phyloP scores from a whole-genome alignment of 2,888 invertebrate genomes.

The Drosophila mulleri region DNA sequence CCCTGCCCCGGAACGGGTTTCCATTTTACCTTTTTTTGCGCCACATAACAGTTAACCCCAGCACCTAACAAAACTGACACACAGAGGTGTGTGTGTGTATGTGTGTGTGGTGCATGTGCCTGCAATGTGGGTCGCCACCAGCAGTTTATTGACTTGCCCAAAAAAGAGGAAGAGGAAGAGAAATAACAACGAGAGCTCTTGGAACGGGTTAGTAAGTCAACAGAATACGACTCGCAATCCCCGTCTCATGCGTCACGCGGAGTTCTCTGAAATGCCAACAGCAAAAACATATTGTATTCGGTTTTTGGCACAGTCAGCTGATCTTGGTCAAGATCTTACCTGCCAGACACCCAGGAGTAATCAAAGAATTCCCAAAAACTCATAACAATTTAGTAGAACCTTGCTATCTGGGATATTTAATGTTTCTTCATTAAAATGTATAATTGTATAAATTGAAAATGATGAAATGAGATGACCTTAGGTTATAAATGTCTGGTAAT shows the following conservation, averaged over 20 bases:
- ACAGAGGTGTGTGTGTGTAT: slow-evolving; percentile 17
- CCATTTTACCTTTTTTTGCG: slow-evolving; percentile 37
- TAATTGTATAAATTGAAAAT: neutral
- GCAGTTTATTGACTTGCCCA: slow-evolving; percentile 67
- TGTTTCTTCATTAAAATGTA: neutral
- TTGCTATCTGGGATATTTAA: neutral
- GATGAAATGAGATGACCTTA: neutral
- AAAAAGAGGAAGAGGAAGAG: neutral
- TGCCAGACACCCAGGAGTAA: neutral
- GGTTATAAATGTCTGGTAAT: neutral
- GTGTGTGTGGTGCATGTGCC: slow-evolving; percentile 17
- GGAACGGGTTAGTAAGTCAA: slow-evolving; percentile 73
- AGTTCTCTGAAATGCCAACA: slow-evolving; percentile 45
- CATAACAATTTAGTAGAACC: neutral
- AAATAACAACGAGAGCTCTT: slow-evolving; percentile 11
- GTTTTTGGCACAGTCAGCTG: slow-evolving; percentile 41
- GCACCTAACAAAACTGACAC: slow-evolving; percentile 47
- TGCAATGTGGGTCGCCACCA: slow-evolving; percentile 69
- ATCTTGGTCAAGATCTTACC: slow-evolving; percentile 15
- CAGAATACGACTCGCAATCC: slow-evolving; percentile 14
- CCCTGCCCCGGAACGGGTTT: slow-evolving; percentile 59
- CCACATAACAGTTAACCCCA: slow-evolving; percentile 60
- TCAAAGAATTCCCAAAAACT: neutral
- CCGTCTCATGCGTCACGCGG: slow-evolving; percentile 56
- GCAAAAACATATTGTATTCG: neutral